Conservation (phyloP, 2,113 vertebrate species). For the Laterallus jamaicensis region DNA sequence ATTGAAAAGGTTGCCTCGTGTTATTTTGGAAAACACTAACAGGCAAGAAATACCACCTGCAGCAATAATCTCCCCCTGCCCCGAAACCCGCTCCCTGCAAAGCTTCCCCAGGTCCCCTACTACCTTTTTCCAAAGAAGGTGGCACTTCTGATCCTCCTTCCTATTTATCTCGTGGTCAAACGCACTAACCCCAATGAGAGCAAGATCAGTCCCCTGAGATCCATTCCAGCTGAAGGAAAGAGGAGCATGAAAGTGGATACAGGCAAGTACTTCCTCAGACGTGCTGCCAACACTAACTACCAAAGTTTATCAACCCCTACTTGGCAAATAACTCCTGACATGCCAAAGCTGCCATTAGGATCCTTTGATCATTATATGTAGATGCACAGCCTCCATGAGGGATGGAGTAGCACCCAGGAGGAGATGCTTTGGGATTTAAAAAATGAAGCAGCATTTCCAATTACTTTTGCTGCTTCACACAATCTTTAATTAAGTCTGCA, state of each 20-base stretch:
- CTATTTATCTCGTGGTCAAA: neutral
- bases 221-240: neutral
- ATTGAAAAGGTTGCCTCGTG: neutral
- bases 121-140: neutral
- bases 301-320: neutral
- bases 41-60: neutral
- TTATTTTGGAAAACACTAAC: neutral
- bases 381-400: neutral
- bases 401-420: neutral
- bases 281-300: neutral
- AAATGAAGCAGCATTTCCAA: neutral
- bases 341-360: neutral
- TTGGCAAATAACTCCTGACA: neutral
- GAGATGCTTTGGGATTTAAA: neutral
- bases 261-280: neutral
- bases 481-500: neutral
- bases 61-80: neutral
- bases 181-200: neutral
- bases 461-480: neutral
- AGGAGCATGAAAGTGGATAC: neutral
- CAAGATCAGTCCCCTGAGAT: neutral
- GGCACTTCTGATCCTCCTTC: neutral
- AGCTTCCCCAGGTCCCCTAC: neutral
- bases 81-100: neutral
- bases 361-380: neutral